Conservation (phyloP, 2,113 vertebrate genomes). For the Hippocampus mohnikei region DNA sequence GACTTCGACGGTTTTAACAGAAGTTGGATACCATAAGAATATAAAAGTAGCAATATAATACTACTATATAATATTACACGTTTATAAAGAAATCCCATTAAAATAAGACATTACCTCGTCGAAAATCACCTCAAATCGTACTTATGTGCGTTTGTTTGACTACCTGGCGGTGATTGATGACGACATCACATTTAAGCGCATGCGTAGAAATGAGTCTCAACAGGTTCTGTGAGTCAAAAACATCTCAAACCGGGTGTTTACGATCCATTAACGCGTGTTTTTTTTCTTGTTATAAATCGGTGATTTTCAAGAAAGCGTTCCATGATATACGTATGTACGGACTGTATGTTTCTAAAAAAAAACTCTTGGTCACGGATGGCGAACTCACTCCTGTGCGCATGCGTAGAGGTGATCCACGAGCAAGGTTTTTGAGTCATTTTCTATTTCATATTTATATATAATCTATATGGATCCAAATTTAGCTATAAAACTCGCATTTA, state of each 20-base stretch:
- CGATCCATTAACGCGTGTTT: not conserved
- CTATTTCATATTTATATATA: too few species aligned
- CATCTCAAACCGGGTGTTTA: not conserved
- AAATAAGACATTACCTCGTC: not conserved
- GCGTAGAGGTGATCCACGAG: not conserved
- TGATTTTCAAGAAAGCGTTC: too few species aligned
- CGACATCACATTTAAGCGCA: not conserved
- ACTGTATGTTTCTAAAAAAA: too few species aligned
- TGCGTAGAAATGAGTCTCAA: not conserved
- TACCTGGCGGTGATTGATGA: not conserved
- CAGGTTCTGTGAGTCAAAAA: not conserved
- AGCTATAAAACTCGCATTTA: too few species aligned
- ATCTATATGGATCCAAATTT: too few species aligned
- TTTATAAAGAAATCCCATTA: too few species aligned
- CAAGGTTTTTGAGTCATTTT: too few species aligned
- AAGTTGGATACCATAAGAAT: not conserved
- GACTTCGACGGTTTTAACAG: too few species aligned
- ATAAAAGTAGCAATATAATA: not conserved
- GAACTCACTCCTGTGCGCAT: not conserved
- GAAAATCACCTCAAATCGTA: too few species aligned
- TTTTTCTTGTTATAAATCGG: too few species aligned
- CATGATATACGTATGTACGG: too few species aligned
- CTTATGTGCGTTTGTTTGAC: not conserved
- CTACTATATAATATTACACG: not conserved
- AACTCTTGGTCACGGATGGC: too few species aligned